Base-by-base conservation (phyloP, 2,113 vertebrate species). In the Gopherus evgoodei region DNA sequence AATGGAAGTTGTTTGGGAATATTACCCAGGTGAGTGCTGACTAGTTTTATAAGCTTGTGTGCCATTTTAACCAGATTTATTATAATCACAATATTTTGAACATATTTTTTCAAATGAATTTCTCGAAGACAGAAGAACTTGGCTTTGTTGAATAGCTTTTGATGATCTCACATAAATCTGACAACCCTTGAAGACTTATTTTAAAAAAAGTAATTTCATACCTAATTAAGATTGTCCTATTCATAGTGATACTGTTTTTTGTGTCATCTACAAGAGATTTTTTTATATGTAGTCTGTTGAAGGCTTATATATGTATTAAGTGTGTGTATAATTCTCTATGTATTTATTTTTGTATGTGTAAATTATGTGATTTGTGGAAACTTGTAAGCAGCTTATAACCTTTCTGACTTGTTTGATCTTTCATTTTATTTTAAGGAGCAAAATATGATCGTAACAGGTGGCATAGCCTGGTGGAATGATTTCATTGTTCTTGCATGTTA, bases 1-100 rank as follows among this genome's bases (percentile, higher is more conserved):
- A 99, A 98, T 99, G 99, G 99, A 99, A 99, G 93, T 98, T 99
- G 88, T 99, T 99, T 98, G 99, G 99, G 94, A 99, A 99, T 91
- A 99, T 99, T 97, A 99, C 99, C 94, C 99, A 99, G 99, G 99
- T 99, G 89, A 97, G 97, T 97, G 19, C 90, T 72, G 75, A 54
- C 21, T 27, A 94, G 83, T 84, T 80, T 81, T 87, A 42, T 82
- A 19, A 11, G n/a, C 65, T 21, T 72, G n/a, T 11, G n/a, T 38
- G 35, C 35, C 38, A 11, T 5, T 72, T 38, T 38, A 72, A 38
- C 87, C 5, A 25, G 16, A 1, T 79, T 38, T 54, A 6, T 8
- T 12, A 44, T 42, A 75, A 35, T 69, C 35, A 44, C 38, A 16
- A 76, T 76, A 47, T 27, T 78, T 76, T 78, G 42, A 14, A 78